phyloP scores from a whole-genome alignment of 2,113 vertebrate genomes.

The Microcebus murinus region DNA sequence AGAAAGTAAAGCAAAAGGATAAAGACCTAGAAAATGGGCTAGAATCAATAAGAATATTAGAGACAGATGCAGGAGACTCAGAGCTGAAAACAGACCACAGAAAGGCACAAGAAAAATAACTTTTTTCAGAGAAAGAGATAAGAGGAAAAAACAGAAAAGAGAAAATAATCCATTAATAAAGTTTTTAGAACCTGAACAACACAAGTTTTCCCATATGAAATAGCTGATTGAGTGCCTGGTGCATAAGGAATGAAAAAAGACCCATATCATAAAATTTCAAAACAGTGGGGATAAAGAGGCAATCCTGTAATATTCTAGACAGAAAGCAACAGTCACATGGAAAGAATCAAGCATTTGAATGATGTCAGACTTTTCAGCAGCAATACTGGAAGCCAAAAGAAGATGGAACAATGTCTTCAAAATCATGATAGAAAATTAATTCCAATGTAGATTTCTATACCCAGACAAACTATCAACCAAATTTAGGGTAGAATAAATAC shows the following conservation, averaged over 20 bases:
- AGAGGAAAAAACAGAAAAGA: neutral
- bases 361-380: neutral
- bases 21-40: neutral
- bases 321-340: neutral
- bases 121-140: neutral
- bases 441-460: neutral
- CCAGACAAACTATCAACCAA: neutral
- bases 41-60: neutral
- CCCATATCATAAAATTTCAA: neutral
- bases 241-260: neutral
- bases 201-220: neutral
- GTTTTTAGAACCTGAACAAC: conserved; percentile 22
- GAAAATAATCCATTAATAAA: neutral
- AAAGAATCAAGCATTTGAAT: neutral
- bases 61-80: neutral
- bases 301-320: neutral
- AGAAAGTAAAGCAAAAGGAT: neutral
- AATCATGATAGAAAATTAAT: neutral
- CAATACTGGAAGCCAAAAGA: neutral
- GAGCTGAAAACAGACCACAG: neutral
- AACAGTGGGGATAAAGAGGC: neutral
- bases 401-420: neutral
- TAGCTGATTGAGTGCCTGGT: neutral
- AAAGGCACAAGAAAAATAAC: neutral
- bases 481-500: neutral